Conservation (phyloP, 2,888 invertebrate species). For the Aricia artaxerxes region DNA sequence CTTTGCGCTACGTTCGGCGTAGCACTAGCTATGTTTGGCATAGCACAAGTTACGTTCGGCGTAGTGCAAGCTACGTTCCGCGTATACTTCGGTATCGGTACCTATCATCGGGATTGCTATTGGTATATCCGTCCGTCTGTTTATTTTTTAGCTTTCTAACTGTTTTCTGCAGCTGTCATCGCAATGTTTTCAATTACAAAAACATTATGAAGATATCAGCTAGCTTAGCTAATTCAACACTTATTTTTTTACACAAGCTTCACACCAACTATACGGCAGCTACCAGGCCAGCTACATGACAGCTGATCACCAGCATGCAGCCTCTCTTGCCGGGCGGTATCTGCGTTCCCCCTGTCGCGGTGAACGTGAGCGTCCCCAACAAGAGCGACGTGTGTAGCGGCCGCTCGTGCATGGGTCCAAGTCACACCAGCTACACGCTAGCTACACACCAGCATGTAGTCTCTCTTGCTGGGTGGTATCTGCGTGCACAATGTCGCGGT, state of each 20-base stretch:
- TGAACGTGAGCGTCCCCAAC: slow-evolving; percentile 65
- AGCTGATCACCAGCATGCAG: slow-evolving; percentile 52
- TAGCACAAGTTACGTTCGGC: not conserved
- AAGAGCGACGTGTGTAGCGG: slow-evolving; percentile 55
- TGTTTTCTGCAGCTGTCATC: no score
- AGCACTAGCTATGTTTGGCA: no score
- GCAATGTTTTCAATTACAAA: no score
- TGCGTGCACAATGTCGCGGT: slow-evolving; percentile 59
- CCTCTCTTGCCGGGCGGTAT: slow-evolving; percentile 59
- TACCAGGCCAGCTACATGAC: no score
- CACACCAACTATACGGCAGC: no score
- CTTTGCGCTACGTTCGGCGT: not conserved
- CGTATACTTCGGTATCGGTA: not conserved
- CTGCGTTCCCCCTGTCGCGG: slow-evolving; percentile 58
- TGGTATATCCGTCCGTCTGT: no score
- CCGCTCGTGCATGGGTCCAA: slow-evolving; percentile 62
- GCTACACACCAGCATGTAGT: slow-evolving; percentile 55
- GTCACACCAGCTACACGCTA: slow-evolving; percentile 46
- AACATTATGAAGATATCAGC: no score
- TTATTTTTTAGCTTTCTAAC: no score
- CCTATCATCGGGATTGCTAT: no score
- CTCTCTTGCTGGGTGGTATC: slow-evolving; percentile 56
- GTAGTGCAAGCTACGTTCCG: not conserved
- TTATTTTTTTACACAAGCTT: no score
- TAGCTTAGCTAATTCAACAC: no score